Evolutionary conservation across 2,113 vertebrate species (phyloP), one percentile per base, ranked within the genome.

Genomic region (Cranoglanis bouderius): DNA sequence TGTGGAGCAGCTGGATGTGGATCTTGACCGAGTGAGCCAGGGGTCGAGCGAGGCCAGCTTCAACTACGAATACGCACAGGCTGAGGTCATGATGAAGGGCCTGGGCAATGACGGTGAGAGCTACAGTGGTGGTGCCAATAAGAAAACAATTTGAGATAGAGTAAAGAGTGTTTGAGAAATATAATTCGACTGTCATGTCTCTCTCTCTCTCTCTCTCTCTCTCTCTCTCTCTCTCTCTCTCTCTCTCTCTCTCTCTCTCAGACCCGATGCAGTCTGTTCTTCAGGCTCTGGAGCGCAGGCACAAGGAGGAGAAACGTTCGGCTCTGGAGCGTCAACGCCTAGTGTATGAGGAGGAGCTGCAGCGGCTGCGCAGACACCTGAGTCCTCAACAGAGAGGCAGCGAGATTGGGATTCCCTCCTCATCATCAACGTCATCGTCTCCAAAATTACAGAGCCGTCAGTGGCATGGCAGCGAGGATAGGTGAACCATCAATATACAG

Each of bases 11-110:
- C 93, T 97, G 92, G 97, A 99, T 70, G 13, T 88, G 0, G 98
- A 98, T 8, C 92, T 96, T 0, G 98, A 98, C 53, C 94, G 94
- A 0, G 95, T 94, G 86, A 98, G 97, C 3, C 97, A 98, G 51
- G 96, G 95, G 61, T 99, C 98, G 55, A 98, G 97, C 0, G 98
- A 99, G 90, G 93, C 94, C 61, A 98, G 95, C 93, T 97, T 98
- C 89, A 96, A 95, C 92, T 99, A 97, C 0, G 98, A 99, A 80
- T 97, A 97, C 0, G 98, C 98, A 0, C 98, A 98, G 94, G 96
- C 98, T 74, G 98, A 99, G 90, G 97, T 99, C 53, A 99, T 98
- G 89, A 98, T 99, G 97, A 99, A 99, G 88, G 96, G 96, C 0
- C 95, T 98, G 91, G 96, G 96, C 9, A 95, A 89, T 86, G 96